phyloP scores from a whole-genome alignment of 2,113 vertebrate species.

The Hippocampus abdominalis region DNA sequence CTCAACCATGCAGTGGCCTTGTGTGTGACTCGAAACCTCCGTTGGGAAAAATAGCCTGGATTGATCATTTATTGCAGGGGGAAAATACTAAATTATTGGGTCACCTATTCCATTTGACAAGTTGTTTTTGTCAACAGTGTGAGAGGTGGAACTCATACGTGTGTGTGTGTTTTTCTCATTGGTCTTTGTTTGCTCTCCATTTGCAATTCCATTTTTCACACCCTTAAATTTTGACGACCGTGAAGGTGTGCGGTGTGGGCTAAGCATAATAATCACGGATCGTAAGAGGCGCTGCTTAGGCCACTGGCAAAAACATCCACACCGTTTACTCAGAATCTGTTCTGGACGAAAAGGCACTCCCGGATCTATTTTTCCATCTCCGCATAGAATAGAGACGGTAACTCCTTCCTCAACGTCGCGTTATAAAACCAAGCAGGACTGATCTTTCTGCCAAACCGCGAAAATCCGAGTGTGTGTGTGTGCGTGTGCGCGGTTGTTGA shows the following conservation, averaged over 20 bases:
- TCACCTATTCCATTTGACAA: conserved; percentile 63
- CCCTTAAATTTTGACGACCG: conserved; percentile 14
- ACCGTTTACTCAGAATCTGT: conserved; percentile 37
- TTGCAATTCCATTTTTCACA: not conserved
- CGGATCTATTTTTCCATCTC: not conserved
- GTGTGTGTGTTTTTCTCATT: not conserved
- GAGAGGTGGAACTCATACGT: conserved; percentile 5
- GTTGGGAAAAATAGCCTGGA: conserved; percentile 51
- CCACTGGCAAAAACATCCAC: conserved; percentile 25
- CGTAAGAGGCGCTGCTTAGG: conserved; percentile 23
- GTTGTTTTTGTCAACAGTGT: conserved; percentile 42
- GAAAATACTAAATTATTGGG: conserved; percentile 64
- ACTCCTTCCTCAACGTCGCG: not conserved
- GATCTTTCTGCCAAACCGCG: conserved; percentile 28
- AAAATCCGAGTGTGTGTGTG: conserved; percentile 27
- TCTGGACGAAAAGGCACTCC: conserved; percentile 7
- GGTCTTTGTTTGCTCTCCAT: conserved; percentile 6
- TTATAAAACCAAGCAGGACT: conserved; percentile 11
- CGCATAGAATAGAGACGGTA: not conserved
- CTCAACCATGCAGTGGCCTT: conserved; percentile 55
- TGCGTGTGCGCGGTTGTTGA: conserved; percentile 43
- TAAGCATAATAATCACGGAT: conserved; percentile 17
- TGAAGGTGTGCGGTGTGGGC: conserved; percentile 18
- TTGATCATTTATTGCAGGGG: conserved; percentile 64
- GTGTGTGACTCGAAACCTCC: conserved; percentile 39